phyloP scores from a whole-genome alignment of 2,888 invertebrate genomes.

The Elegia similella region DNA sequence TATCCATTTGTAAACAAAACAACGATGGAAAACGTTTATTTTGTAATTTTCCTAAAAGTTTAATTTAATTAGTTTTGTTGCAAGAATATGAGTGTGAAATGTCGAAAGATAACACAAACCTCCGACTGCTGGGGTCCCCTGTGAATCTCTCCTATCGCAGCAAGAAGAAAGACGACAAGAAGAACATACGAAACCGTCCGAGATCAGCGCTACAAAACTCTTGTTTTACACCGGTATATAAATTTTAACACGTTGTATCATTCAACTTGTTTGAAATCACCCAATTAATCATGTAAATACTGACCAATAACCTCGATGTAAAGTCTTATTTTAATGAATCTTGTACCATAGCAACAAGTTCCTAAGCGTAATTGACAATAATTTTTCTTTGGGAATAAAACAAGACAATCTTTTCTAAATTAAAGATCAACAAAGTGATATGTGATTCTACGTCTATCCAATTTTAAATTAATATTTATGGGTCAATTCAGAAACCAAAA shows the following conservation, averaged over 20 bases:
- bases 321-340: no score
- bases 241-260: neutral
- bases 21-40: constrained; percentile 27
- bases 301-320: no score
- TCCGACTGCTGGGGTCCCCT: constrained; percentile 71
- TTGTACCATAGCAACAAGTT: no score
- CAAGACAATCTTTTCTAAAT: no score
- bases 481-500: no score
- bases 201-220: constrained; percentile 69
- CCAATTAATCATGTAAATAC: no score
- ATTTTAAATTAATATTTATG: no score
- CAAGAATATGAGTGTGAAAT: constrained; percentile 44
- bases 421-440: no score
- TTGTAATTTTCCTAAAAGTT: neutral
- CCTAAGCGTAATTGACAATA: no score
- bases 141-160: constrained; percentile 68
- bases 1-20: constrained; percentile 35
- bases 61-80: neutral
- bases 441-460: no score
- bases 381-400: no score
- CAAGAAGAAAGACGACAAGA: constrained; percentile 69
- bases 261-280: neutral
- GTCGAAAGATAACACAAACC: constrained; percentile 71
- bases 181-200: constrained; percentile 60
- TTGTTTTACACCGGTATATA: constrained; percentile 58